Base-by-base conservation (phyloP, 1,140 invertebrate genomes). In the Meteorus sp. region DNA sequence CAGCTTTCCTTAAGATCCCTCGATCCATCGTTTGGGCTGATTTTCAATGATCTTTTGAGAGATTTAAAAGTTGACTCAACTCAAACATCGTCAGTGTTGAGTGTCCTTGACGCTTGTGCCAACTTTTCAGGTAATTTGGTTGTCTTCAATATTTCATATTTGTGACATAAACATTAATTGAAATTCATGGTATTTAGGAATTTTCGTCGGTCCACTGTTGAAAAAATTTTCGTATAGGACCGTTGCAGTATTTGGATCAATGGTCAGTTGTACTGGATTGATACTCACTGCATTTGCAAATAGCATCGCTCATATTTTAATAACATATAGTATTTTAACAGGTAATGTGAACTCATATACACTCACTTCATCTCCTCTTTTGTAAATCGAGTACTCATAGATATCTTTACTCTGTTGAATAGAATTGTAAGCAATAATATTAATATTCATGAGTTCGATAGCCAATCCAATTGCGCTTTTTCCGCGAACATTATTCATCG, bases 21-120 rank as follows among this genome's bases (percentile, higher is more conserved):
- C 59, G 89, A 90, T 69, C 88, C 88, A 47, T 90, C 89, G 0
- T 91, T 91, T 66, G 89, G 89, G 8, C 74, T 91, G 13, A 82
- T 91, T 2, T 91, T 91, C 69, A 86, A 87, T 41, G 88, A 90
- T 69, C 79, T 88, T 4, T 72, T 91, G 7, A 75, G 81, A 35
- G 82, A 88, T 45, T 77, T 90, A 4, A 77, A 83, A 1, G 84
- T 89, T 5, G 84, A 83, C 31, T 90, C 89, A 0, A 90, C 88
- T 0, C 86, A 86, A 17, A 86, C 88, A 0, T 85, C 88, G 0
- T 67, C 90, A 7, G 89, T 91, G 60, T 85, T 88, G 77, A 88
- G 88, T 73, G 84, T 87, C 11, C 73, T 89, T 53, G 88, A 90
- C 71, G 86, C 86, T 1, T 85, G 87, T 59, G 85, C 89, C 65